A percentile compares a stretch with the other conserved stretches of the same genome.
Evolutionary conservation across 2,888 invertebrate genomes (phyloP).

Genomic region (Clitarchus hookeri): DNA sequence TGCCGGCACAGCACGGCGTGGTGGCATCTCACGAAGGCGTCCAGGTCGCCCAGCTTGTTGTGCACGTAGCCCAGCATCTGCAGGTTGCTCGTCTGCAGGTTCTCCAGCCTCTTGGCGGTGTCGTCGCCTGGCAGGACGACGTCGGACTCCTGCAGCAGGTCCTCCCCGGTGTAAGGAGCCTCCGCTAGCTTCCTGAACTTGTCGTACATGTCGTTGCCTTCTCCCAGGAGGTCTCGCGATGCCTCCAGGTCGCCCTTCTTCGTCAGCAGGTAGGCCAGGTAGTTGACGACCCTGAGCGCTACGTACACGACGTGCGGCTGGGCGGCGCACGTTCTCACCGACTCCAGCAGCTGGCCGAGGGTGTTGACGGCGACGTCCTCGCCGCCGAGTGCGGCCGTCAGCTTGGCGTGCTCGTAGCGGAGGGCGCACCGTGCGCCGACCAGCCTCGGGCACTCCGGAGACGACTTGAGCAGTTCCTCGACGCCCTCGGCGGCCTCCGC

Average conservation of each 20-base stretch:
- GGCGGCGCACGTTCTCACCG: neutral
- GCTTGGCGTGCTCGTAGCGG: neutral
- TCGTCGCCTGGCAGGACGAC: neutral
- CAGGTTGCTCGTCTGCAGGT: conserved; percentile 63
- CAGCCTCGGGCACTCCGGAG: neutral
- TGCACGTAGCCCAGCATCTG: conserved; percentile 67
- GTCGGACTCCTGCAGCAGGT: neutral
- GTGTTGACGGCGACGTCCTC: neutral
- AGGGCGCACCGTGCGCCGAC: neutral
- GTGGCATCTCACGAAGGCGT: conserved; percentile 61
- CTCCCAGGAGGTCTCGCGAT: neutral
- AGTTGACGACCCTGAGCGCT: neutral
- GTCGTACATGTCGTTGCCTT: neutral
- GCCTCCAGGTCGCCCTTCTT: conserved; percentile 10
- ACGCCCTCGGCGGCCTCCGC: neutral
- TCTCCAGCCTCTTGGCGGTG: conserved; percentile 57
- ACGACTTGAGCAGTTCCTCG: neutral
- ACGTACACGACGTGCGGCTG: neutral
- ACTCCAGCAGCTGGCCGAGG: neutral
- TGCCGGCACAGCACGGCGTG: conserved; percentile 63
- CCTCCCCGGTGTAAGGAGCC: conserved; percentile 12
- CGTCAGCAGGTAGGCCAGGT: conserved; percentile 17
- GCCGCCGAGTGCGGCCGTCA: neutral
- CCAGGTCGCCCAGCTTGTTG: conserved; percentile 60
- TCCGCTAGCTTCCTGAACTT: neutral